Conservation (phyloP, 2,113 vertebrate species). For the Sapajus apella region DNA sequence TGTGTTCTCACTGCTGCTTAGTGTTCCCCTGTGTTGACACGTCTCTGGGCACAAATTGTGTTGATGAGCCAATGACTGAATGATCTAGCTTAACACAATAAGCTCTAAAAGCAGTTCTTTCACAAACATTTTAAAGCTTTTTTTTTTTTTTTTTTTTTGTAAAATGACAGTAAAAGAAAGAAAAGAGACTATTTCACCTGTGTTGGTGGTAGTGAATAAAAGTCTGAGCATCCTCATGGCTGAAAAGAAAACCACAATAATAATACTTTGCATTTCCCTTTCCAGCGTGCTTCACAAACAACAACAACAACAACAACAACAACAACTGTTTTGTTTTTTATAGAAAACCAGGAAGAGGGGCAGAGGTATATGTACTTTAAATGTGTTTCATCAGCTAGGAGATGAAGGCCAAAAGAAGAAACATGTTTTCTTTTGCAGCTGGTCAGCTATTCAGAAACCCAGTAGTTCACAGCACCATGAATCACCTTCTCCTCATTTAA, state of each 20-base stretch:
- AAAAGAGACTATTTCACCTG: not conserved
- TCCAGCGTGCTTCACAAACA: not conserved
- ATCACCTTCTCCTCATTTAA: not conserved
- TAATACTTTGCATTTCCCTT: not conserved
- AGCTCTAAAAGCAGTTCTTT: not conserved
- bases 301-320: too few species aligned
- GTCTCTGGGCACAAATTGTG: not conserved
- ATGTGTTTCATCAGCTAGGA: not conserved
- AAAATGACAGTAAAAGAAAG: not conserved
- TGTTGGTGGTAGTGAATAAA: not conserved
- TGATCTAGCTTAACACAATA: not conserved
- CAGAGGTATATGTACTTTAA: not conserved
- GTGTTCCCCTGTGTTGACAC: not conserved
- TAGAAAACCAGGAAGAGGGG: not conserved
- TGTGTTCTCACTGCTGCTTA: not conserved
- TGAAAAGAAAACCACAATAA: slow-evolving; percentile 4
- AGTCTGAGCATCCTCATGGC: not conserved
- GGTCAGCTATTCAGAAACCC: not conserved
- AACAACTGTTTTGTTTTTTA: not conserved
- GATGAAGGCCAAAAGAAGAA: not conserved
- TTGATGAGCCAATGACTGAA: not conserved
- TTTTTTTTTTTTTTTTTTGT: not conserved
- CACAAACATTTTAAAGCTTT: not conserved
- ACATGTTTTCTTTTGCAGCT: not conserved
- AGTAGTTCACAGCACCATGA: not conserved